Conservation (phyloP, 1,140 invertebrate genomes). For the Caenorhabditis tropicalis region DNA sequence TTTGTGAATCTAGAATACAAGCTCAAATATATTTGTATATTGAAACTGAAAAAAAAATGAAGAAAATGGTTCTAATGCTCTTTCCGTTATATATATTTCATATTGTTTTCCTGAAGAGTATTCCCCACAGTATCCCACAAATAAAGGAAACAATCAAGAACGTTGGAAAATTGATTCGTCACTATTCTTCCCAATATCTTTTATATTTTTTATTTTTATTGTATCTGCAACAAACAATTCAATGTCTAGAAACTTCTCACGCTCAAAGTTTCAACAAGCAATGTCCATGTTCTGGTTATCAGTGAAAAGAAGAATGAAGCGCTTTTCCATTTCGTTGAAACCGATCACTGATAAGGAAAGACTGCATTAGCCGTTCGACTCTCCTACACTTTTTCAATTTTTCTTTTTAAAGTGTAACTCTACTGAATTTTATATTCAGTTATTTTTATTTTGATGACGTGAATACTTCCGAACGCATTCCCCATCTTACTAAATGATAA, state of each 20-base stretch:
- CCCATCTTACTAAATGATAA: too few relatives aligned
- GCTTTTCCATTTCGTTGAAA: conserved; percentile 38
- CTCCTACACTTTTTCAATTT: conserved; percentile 28
- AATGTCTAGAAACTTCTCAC: background rate
- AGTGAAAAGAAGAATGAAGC: background rate
- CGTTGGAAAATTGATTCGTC: conserved; percentile 17
- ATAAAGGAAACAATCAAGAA: background rate
- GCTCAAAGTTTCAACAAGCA: conserved; percentile 13
- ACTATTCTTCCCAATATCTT: background rate
- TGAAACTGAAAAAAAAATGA: background rate
- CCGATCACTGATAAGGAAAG: conserved; percentile 33
- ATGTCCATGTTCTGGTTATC: conserved; percentile 28
- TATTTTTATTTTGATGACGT: too few relatives aligned
- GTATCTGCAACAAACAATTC: background rate
- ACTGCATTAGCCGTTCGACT: conserved; percentile 13
- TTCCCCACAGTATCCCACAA: background rate
- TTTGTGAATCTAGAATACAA: too few relatives aligned
- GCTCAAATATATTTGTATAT: too few relatives aligned
- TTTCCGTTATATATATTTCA: background rate
- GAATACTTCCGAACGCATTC: too few relatives aligned
- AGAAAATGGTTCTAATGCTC: too few relatives aligned
- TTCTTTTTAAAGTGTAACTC: background rate
- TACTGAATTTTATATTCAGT: too few relatives aligned
- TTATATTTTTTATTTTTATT: background rate
- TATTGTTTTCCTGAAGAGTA: background rate